These are phyloP conservation scores for Danio kyathit DNA, from an alignment of 2,797 vertebrate species.

Conservation along the genomic window DNA sequence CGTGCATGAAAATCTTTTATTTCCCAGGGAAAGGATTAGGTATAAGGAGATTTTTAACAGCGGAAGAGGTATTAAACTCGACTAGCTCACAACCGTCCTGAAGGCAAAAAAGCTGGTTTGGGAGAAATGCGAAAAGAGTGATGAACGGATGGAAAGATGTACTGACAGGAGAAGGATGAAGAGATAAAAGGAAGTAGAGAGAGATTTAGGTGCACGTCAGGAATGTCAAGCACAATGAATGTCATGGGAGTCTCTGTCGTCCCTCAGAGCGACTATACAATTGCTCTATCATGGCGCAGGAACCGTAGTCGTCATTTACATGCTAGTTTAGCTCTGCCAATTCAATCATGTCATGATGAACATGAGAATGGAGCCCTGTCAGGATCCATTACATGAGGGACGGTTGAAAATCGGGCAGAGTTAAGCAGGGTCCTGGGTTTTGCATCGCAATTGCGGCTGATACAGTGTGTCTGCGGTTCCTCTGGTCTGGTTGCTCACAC, in stretches of 20 bases:
- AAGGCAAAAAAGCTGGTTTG: constrained; percentile 48
- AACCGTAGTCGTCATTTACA: constrained; percentile 45
- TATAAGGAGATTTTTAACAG: constrained; percentile 41
- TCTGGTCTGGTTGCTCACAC: constrained; percentile 67
- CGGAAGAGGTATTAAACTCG: constrained; percentile 45
- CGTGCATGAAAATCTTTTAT: not conserved
- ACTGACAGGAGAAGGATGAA: constrained; percentile 62
- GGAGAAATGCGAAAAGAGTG: constrained; percentile 48
- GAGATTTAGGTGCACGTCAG: constrained; percentile 61
- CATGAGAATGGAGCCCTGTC: constrained; percentile 58
- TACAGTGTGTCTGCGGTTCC: constrained; percentile 75
- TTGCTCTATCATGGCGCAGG: constrained; percentile 36
- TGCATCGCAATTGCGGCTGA: constrained; percentile 57
- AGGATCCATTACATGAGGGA: constrained; percentile 56
- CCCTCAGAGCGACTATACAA: constrained; percentile 47
- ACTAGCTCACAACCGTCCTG: constrained; percentile 47
- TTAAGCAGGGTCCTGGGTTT: constrained; percentile 46
- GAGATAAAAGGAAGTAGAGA: constrained; percentile 57
- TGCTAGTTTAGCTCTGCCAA: constrained; percentile 56
- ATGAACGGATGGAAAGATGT: constrained; percentile 55
- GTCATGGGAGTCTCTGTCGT: constrained; percentile 46
- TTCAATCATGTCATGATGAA: constrained; percentile 62
- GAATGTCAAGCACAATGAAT: constrained; percentile 64
- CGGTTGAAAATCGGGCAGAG: constrained; percentile 34
- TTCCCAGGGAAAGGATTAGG: constrained; percentile 43